Conservation (phyloP, 2,888 invertebrate species). For the Nesidiocoris tenuis region DNA sequence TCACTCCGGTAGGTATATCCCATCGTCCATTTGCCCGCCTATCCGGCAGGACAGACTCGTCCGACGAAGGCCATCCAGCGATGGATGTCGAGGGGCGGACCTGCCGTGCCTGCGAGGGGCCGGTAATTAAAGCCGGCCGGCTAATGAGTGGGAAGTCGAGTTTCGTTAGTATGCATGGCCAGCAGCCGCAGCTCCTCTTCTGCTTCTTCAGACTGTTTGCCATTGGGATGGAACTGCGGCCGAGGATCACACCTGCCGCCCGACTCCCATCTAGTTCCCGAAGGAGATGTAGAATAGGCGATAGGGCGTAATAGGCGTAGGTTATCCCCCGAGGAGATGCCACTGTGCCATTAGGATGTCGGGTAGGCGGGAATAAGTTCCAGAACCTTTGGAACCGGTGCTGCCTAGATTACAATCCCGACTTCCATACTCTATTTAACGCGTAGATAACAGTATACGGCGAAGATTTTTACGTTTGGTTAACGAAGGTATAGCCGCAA, state of each 20-base stretch:
- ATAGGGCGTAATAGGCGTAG: conserved; percentile 18
- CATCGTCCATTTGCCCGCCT: background rate
- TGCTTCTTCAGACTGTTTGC: background rate
- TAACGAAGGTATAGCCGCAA: too few species aligned
- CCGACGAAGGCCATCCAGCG: background rate
- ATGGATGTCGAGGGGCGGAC: background rate
- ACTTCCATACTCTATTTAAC: too few species aligned
- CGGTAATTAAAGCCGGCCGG: conserved; percentile 18
- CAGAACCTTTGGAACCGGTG: too few species aligned
- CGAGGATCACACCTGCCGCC: conserved; percentile 23
- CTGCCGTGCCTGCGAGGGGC: background rate
- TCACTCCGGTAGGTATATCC: background rate
- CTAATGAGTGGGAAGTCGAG: conserved; percentile 29
- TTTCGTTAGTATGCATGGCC: conserved; percentile 24
- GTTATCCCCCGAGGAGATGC: too few species aligned
- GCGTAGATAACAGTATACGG: too few species aligned
- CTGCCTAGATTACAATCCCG: too few species aligned
- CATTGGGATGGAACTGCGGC: background rate
- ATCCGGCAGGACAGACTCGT: conserved; percentile 10
- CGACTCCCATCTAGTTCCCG: conserved; percentile 15
- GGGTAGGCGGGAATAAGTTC: too few species aligned
- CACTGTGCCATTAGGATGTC: too few species aligned
- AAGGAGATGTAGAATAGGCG: conserved; percentile 32
- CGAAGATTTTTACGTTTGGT: too few species aligned
- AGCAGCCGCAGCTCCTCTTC: background rate